Evolutionary conservation across 2,113 vertebrate genomes (phyloP).

Genomic region (Oreochromis niloticus): DNA sequence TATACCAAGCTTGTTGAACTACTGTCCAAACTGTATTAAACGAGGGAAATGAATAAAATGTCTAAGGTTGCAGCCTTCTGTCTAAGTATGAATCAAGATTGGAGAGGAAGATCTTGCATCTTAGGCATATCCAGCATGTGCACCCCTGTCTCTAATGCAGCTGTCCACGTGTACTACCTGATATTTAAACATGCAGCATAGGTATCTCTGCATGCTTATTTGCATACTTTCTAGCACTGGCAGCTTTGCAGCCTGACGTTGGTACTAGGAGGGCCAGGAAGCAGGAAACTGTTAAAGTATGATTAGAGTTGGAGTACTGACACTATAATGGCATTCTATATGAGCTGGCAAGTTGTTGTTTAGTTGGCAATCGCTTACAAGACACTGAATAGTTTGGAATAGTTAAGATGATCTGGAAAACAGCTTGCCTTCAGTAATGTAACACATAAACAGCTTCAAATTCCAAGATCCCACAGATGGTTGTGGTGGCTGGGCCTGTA

Average conservation of each 20-base stretch:
- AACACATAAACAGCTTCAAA: neutral
- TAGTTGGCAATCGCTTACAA: neutral
- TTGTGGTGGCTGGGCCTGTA: neutral
- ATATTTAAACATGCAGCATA: slow-evolving; percentile 61
- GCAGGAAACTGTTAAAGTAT: neutral
- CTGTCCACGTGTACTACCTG: neutral
- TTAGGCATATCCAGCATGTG: slow-evolving; percentile 6
- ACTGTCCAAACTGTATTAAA: slow-evolving; percentile 11
- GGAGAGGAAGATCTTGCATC: slow-evolving; percentile 14
- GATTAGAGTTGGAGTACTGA: slow-evolving; percentile 12
- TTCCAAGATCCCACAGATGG: no score
- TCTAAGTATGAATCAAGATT: slow-evolving; percentile 4
- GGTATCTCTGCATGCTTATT: slow-evolving; percentile 64
- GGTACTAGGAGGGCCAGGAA: slow-evolving; percentile 3
- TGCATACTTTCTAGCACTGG: neutral
- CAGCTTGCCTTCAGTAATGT: neutral
- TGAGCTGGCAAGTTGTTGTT: neutral
- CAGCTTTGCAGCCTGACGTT: slow-evolving; percentile 11
- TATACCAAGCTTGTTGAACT: slow-evolving; percentile 45
- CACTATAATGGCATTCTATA: neutral
- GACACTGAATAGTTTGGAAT: neutral
- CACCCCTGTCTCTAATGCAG: neutral
- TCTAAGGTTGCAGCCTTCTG: slow-evolving; percentile 18
- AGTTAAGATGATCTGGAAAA: neutral
- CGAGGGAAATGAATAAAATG: slow-evolving; percentile 4